Evolutionary conservation across 2,888 invertebrate genomes (phyloP).

Genomic region (Apotomis capreana): DNA sequence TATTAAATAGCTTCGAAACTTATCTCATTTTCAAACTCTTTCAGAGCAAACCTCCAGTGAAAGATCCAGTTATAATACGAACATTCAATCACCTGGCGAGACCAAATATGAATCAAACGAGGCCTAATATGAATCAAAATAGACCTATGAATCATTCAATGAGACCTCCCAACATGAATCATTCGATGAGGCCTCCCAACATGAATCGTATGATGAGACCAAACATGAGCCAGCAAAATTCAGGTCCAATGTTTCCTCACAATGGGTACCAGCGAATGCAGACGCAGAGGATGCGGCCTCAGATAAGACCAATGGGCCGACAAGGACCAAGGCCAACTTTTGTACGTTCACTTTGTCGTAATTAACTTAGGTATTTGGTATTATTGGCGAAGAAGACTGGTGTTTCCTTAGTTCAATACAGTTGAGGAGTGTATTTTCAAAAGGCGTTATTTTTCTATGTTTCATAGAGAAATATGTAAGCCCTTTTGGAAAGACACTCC

Average conservation of each 20-base stretch:
- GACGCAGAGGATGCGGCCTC: constrained; percentile 10
- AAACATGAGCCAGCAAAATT: not conserved
- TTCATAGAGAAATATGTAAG: too few relatives aligned
- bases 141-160: not conserved
- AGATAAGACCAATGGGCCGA: constrained; percentile 41
- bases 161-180: not conserved
- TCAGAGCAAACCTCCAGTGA: constrained; percentile 46
- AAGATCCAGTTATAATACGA: constrained; percentile 50
- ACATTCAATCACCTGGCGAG: constrained; percentile 51
- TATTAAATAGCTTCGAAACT: not conserved
- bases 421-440: too few relatives aligned
- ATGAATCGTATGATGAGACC: not conserved
- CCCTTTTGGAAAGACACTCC: too few relatives aligned
- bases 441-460: too few relatives aligned
- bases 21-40: not conserved
- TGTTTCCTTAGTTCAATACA: too few relatives aligned
- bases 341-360: constrained; percentile 53
- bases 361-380: too few relatives aligned
- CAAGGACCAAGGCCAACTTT: constrained; percentile 46
- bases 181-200: not conserved
- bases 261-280: constrained; percentile 1
- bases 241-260: not conserved
- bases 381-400: too few relatives aligned
- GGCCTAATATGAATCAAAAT: not conserved
- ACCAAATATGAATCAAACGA: not conserved